These are phyloP conservation scores for Notocelia uddmanniana DNA, from an alignment of 2,888 invertebrate species.

Conservation along the genomic window DNA sequence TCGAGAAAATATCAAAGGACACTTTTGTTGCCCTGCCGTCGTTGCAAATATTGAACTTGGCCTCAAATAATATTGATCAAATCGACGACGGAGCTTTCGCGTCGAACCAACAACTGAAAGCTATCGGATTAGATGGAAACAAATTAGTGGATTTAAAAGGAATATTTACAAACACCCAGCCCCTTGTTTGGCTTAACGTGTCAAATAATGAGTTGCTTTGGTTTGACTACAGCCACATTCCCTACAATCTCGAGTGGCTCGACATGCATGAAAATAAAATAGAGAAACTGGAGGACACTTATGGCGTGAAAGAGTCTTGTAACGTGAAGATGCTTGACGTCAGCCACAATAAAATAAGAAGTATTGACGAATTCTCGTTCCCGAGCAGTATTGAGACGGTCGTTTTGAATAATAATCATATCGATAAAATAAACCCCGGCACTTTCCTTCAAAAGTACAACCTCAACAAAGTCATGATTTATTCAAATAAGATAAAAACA, in stretches of 20 bases:
- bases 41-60: conserved; percentile 92
- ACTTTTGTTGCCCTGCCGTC: conserved; percentile 90
- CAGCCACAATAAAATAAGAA: conserved; percentile 89
- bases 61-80: conserved; percentile 91
- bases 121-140: conserved; percentile 92
- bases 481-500: conserved; percentile 90
- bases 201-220: conserved; percentile 91
- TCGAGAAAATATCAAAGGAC: conserved; percentile 90
- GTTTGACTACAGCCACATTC: conserved; percentile 93
- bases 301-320: conserved; percentile 87
- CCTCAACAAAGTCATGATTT: conserved; percentile 91
- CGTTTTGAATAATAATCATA: conserved; percentile 91
- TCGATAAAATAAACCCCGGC: conserved; percentile 89
- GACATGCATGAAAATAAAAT: conserved; percentile 94
- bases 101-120: conserved; percentile 90
- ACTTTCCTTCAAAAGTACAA: conserved; percentile 90
- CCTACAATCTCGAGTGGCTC: conserved; percentile 91
- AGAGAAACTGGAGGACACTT: conserved; percentile 90
- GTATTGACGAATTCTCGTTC: conserved; percentile 88
- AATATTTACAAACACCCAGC: conserved; percentile 90
- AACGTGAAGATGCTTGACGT: conserved; percentile 92
- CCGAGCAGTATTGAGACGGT: conserved; percentile 91
- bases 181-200: conserved; percentile 92
- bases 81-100: conserved; percentile 92
- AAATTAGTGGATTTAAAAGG: conserved; percentile 91